phyloP scores from a whole-genome alignment of 2,888 invertebrate species.

The Aphidius colemani region DNA sequence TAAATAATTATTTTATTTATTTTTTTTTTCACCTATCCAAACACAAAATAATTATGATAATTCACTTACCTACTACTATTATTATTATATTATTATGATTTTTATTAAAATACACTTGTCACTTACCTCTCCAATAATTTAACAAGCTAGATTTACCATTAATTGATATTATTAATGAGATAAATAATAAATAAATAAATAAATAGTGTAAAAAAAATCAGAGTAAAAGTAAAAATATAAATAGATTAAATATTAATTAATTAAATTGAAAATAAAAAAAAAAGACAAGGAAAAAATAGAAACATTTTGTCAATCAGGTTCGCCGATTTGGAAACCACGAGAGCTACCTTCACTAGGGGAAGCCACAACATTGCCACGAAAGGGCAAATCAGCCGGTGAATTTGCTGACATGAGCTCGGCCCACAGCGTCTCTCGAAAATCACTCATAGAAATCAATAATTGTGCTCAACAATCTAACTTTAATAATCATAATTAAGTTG shows the following conservation, averaged over 20 bases:
- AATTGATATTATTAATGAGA: no score
- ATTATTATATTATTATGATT: no score
- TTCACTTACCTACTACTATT: no score
- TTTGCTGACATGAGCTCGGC: slow-evolving; percentile 62
- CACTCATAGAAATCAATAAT: slow-evolving; percentile 64
- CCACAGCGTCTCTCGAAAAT: slow-evolving; percentile 66
- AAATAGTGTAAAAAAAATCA: no score
- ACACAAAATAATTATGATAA: slow-evolving; percentile 2
- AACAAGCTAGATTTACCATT: no score
- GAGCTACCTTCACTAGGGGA: slow-evolving; percentile 70
- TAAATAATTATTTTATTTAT: not conserved
- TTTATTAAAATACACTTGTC: no score
- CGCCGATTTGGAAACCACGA: slow-evolving; percentile 98
- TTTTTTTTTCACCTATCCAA: not conserved
- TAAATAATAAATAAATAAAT: no score
- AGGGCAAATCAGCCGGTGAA: slow-evolving; percentile 62
- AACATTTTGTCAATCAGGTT: slow-evolving; percentile 68
- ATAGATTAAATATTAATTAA: not conserved
- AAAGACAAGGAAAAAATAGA: slow-evolving; percentile 11
- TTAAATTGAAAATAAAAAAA: slow-evolving; percentile 6
- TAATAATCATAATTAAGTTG: slow-evolving; percentile 60
- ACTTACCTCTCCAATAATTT: no score
- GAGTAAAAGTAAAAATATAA: no score
- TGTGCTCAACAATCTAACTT: slow-evolving; percentile 60
- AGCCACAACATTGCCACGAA: slow-evolving; percentile 69